phyloP scores from a whole-genome alignment of 2,888 invertebrate species.

The Agonopterix arenella region DNA sequence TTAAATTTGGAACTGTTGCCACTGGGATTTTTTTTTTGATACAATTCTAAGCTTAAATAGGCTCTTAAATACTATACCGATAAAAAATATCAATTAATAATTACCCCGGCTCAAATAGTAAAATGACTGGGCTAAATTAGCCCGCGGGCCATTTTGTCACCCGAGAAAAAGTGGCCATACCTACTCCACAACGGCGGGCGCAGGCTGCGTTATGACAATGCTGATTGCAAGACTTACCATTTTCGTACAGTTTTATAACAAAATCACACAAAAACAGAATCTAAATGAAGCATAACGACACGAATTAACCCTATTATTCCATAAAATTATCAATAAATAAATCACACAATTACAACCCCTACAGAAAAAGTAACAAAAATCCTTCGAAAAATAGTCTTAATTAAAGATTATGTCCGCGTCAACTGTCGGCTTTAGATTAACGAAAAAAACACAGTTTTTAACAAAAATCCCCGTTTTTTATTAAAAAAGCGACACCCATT shows the following conservation, averaged over 20 bases:
- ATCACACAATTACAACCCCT: conserved; percentile 49
- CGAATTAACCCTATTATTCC: conserved; percentile 22
- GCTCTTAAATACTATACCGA: no score
- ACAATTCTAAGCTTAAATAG: no score
- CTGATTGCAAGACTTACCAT: not conserved
- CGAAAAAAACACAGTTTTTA: conserved; percentile 37
- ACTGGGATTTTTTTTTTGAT: no score
- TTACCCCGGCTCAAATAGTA: no score
- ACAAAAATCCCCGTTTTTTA: conserved; percentile 47
- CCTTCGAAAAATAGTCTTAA: conserved; percentile 65
- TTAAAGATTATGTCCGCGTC: conserved; percentile 76
- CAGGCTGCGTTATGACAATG: no score
- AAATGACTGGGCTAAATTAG: no score
- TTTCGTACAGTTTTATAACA: not conserved
- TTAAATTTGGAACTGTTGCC: no score
- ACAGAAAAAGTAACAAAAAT: conserved; percentile 24
- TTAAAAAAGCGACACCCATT: conserved; percentile 63
- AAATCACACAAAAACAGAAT: conserved; percentile 1
- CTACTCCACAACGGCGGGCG: no score
- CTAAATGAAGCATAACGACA: conserved; percentile 1
- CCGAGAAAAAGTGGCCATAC: no score
- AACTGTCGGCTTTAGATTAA: conserved; percentile 72
- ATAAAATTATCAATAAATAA: conserved; percentile 57
- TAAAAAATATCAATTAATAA: no score
- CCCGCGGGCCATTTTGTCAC: no score